A percentile compares a stretch with the other conserved stretches of the same genome.
Conservation (phyloP, 1,140 invertebrate species). For the Mizuhopecten yessoensis region DNA sequence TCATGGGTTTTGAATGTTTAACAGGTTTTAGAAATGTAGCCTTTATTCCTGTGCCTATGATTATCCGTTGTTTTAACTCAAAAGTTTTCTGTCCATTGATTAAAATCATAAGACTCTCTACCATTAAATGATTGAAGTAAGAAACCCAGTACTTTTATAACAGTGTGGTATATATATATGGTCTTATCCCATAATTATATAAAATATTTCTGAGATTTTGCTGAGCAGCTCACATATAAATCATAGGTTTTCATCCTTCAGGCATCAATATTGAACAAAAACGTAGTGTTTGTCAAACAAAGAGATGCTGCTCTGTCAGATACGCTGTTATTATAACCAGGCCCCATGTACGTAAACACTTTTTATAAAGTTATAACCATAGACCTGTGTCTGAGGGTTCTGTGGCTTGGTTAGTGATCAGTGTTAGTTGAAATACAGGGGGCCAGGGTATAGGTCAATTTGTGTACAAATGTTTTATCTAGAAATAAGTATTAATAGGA, state of each 20-base stretch:
- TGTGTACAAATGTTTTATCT: no score
- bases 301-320: not conserved
- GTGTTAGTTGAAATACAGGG: not conserved
- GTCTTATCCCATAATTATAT: not conserved
- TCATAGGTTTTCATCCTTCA: not conserved
- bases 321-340: not conserved
- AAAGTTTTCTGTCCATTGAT: no score
- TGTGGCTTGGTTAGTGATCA: not conserved
- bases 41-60: no score
- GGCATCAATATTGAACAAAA: not conserved
- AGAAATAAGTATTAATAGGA: no score
- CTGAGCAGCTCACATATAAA: not conserved
- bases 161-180: not conserved
- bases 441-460: not conserved
- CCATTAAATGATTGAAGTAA: no score
- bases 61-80: no score
- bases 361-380: not conserved
- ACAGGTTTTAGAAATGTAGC: no score
- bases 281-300: not conserved
- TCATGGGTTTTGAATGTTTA: no score
- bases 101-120: no score
- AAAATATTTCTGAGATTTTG: conserved; percentile 20
- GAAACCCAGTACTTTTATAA: not conserved
- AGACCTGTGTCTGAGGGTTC: not conserved
- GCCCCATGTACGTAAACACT: not conserved